Base-by-base conservation (phyloP, 2,113 vertebrate species). In the Coreoperca whiteheadi region DNA sequence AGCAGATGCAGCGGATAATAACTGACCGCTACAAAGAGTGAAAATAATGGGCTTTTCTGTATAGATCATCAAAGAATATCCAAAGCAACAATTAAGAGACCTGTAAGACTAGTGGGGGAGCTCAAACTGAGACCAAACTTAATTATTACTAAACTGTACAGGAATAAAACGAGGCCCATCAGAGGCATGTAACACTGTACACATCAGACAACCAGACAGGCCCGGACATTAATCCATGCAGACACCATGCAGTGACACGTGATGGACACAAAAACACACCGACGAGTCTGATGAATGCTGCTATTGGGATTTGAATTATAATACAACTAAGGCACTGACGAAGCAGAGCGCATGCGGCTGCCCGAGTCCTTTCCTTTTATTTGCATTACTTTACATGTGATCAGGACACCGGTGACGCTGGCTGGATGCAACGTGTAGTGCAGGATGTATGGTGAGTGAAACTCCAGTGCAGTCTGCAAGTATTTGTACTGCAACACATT, bases 161-260 rank as follows among this genome's bases (percentile, higher is more conserved):
- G 46, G 6, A 61, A 61, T 30, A 25, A 75, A 63, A 65, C 7
- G 5, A 53, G 8, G 23, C 8, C 14, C 7, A 23, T 28, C 41
- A 28, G n/a, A 67, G 16, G 8, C n/a, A 15, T 51, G 15, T 1
- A 30, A 50, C 65, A 30, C 25, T 9, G 25, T n/a, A 11, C 4
- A 37, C 18, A 65, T 8, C 37, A 25, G 37, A 66, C 64, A 6
- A 66, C n/a, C 25, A 10, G 6, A 57, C 53, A 21, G 9, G 21
- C 43, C 46, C 9, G 8, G 15, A 72, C 51, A 68, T 46, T 0
- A 48, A 30, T 46, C 20, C 70, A 83, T 75, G 80, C 80, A 75
- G 56, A 75, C 67, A 60, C 21, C 43, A n/a, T n/a, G n/a, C n/a
- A 46, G 14, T 5, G 3, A 76, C 57, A 64, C 2, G 18, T 15